phyloP scores from a whole-genome alignment of 2,797 vertebrate genomes.

The Sardinella longiceps region DNA sequence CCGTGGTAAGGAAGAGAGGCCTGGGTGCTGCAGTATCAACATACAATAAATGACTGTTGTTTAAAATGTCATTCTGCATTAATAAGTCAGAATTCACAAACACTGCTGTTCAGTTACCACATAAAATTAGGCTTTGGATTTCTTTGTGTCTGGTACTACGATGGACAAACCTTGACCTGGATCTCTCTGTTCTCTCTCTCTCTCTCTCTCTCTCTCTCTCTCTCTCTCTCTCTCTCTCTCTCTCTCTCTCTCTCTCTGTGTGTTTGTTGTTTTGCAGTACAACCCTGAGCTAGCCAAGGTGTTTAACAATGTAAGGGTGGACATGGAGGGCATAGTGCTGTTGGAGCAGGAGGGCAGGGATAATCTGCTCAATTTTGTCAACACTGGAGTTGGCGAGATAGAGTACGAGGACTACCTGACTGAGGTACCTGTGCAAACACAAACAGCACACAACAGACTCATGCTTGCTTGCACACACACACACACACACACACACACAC shows the following conservation, averaged over 20 bases:
- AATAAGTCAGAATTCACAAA: neutral
- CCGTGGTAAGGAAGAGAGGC: slow-evolving; percentile 73
- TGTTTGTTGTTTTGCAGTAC: slow-evolving; percentile 73
- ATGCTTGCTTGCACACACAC: too few species aligned
- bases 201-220: neutral
- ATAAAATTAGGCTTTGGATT: neutral
- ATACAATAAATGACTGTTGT: neutral
- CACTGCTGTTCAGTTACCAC: neutral
- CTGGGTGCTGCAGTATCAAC: neutral
- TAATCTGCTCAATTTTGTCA: slow-evolving; percentile 84
- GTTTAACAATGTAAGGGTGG: slow-evolving; percentile 80
- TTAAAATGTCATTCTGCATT: neutral
- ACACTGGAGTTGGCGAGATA: slow-evolving; percentile 81
- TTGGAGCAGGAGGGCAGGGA: slow-evolving; percentile 82
- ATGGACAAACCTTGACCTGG: too few species aligned
- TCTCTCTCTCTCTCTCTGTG: slow-evolving; percentile 30
- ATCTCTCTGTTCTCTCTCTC: too few species aligned
- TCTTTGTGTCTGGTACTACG: neutral
- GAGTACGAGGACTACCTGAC: slow-evolving; percentile 79
- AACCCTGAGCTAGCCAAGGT: slow-evolving; percentile 78
- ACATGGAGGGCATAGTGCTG: slow-evolving; percentile 79
- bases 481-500: neutral
- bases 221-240: neutral
- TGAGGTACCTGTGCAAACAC: slow-evolving; percentile 76
- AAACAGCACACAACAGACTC: neutral